phyloP scores from a whole-genome alignment of 2,888 invertebrate species.

The Altica lythri region DNA sequence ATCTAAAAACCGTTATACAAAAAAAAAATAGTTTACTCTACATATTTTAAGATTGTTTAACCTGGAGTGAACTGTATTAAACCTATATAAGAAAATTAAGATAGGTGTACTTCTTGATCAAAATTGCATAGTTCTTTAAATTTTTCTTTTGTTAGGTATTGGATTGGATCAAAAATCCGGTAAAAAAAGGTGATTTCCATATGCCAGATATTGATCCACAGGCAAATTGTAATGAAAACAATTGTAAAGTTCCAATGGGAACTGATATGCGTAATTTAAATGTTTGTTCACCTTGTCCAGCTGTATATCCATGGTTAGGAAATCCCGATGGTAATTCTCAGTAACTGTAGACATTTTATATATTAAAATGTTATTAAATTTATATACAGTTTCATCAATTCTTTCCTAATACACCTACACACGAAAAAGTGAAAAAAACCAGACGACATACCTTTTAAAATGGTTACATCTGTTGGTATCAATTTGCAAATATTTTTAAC shows the following conservation, averaged over 20 bases:
- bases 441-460: too few species aligned
- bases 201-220: constrained; percentile 32
- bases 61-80: too few species aligned
- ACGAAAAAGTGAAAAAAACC: not conserved
- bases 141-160: constrained; percentile 42
- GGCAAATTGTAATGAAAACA: constrained; percentile 37
- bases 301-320: constrained; percentile 57
- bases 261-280: constrained; percentile 52
- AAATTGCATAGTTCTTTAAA: not conserved
- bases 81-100: too few species aligned
- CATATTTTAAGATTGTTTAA: too few species aligned
- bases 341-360: not conserved
- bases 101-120: too few species aligned
- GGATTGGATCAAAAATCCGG: constrained; percentile 57
- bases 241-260: constrained; percentile 43
- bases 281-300: constrained; percentile 56
- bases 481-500: too few species aligned
- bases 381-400: too few species aligned
- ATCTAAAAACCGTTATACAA: too few species aligned
- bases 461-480: too few species aligned
- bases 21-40: too few species aligned
- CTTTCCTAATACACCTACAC: too few species aligned
- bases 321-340: constrained; percentile 53
- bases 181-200: constrained; percentile 43
- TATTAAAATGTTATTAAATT: not conserved